Evolutionary conservation across 1,140 invertebrate species (phyloP), one percentile per base, ranked within the genome.

Genomic region (Calycopis cecrops): DNA sequence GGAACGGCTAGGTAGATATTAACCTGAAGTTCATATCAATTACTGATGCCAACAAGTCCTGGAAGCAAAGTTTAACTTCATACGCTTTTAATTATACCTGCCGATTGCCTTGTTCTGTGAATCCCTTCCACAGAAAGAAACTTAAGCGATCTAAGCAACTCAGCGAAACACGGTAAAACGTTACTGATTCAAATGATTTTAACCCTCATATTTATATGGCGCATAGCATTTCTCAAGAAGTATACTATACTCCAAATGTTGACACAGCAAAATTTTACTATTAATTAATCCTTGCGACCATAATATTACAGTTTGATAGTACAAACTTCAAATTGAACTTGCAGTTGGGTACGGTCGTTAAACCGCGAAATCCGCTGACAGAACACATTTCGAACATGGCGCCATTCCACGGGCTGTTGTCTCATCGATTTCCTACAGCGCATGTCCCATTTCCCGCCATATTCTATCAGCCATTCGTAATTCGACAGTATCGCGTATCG

Each of bases 361-460:
- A 53, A 28, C n/a, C 35, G 35, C 9, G 17, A 57, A 61, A 62
- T 55, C n/a, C 47, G 57, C 56, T 63, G 57, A 59, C 57, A 34
- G 56, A 47, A 58, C 57, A 60, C 21, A 63, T 57, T 76, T 76
- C 55, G 64, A 76, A 73, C 42, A 55, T 17, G 55, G 51, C 69
- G 70, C 67, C 63, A 60, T 67, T 63, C 59, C 55, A 60, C 50
- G 59, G 56, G 67, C 67, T 60, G 66, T 71, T 74, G 67, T 63
- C 59, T 53, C 79, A 85, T 85, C 76, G 81, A 85, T 85, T 85
- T 85, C 78, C 63, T 62, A 79, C 63, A 70, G 81, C 81, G 81
- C 81, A 85, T 82, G 81, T 76, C 74, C 69, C 42, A 57, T 69
- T 80, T 84, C 78, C 75, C 76, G 79, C 77, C 73, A 72, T 78